A percentile compares a stretch with the other conserved stretches of the same genome.
Evolutionary conservation across 2,113 vertebrate genomes (phyloP).

Genomic region (Saccopteryx leptura): DNA sequence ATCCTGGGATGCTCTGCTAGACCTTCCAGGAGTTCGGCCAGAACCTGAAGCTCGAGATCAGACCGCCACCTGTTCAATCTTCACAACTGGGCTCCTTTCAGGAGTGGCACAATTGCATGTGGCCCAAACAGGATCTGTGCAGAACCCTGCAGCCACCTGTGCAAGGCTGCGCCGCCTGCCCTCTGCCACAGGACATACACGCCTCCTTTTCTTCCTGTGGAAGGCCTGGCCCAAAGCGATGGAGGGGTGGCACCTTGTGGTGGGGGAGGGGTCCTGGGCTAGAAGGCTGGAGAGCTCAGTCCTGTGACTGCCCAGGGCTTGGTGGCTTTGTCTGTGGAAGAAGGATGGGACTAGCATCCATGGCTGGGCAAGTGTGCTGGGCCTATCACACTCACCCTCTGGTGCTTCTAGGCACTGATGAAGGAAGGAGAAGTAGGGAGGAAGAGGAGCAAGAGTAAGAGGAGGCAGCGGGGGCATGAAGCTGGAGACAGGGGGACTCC

Average conservation of each 20-base stretch:
- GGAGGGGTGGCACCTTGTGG: background rate
- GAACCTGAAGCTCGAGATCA: background rate
- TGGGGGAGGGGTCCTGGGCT: background rate
- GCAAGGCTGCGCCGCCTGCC: background rate
- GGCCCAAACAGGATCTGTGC: background rate
- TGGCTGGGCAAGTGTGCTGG: background rate
- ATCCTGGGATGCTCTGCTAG: background rate
- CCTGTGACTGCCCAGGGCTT: background rate
- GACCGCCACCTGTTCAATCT: too few species aligned
- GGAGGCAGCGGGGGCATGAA: background rate
- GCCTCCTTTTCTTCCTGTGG: background rate
- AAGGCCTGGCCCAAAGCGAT: background rate
- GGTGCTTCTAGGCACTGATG: background rate
- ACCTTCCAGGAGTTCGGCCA: too few species aligned
- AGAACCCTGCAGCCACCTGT: background rate
- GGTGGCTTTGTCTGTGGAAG: background rate
- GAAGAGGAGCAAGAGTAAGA: background rate
- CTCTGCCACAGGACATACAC: background rate
- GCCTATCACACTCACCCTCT: background rate
- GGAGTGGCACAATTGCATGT: fast-evolving
- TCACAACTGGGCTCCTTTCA: background rate
- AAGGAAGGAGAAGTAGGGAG: background rate
- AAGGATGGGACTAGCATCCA: background rate
- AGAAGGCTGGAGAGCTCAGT: background rate
- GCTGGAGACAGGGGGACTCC: background rate